Base-by-base conservation (phyloP, 2,888 invertebrate species). In the Temnothorax unifasciatus region DNA sequence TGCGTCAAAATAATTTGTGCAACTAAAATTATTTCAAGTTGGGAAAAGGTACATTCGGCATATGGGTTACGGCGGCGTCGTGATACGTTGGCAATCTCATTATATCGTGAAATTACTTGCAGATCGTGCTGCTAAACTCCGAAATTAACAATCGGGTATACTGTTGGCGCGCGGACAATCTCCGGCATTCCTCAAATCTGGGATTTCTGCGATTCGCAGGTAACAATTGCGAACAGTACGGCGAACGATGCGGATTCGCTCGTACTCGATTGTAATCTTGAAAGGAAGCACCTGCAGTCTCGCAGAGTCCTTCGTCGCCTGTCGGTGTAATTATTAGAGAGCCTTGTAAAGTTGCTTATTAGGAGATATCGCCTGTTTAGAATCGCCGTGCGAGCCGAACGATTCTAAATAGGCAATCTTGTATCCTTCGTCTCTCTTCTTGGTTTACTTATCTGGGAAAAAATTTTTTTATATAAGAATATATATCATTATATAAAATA, bases 241-340 rank as follows among this genome's bases (percentile, higher is more conserved):
- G 47, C 41, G 57, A 74, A 59, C 29, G 29, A n/a, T 13, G 8
- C 11, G 66, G 82, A 85, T 57, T 82, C 85, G 68, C 83, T 85
- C 73, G 76, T 29, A 64, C 66, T 29, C 8, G 84, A 89, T 89
- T 74, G 63, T 59, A 57, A 89, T 87, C 88, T 82, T 52, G 64
- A 54, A 64, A 66, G 87, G 83, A 89, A 59, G 47, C 79, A 83
- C 18, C 79, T 81, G 85, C 81, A 52, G 44, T 38, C 52, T 54
- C 47, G 13, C 41, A 54, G 29, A 77, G 79, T 66, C 86, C 89
- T 89, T 89, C 89, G 84, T 77, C 25, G 83, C 57, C 79, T 34
- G 34, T 34, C 66, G 82, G 74, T 77, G 84, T 84, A 87, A 87
- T 87, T 87, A 89, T 76, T 86, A 83, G 77, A 89, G 84, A 89